Conservation (phyloP, 2,113 vertebrate genomes). For the Rana temporaria region DNA sequence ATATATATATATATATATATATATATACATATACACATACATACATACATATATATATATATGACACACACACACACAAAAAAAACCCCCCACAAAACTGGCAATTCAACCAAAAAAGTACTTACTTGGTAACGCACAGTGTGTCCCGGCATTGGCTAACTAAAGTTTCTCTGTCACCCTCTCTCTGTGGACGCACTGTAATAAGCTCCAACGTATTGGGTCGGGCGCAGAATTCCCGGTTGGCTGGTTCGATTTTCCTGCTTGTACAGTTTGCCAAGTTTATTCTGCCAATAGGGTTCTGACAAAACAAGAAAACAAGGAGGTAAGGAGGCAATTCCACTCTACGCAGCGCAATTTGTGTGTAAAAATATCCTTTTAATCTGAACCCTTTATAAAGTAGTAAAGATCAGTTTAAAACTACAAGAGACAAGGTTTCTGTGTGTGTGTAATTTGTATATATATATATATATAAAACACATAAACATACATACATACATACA, state of each 20-base stretch:
- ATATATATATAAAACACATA: too few species aligned
- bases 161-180: slow-evolving; percentile 91
- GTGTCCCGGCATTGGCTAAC: slow-evolving; percentile 92
- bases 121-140: slow-evolving; percentile 96
- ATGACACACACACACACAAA: too few species aligned
- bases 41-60: too few species aligned
- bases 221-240: slow-evolving; percentile 93
- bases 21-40: too few species aligned
- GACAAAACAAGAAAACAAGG: slow-evolving; percentile 44
- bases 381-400: too few species aligned
- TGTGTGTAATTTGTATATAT: too few species aligned
- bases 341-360: not conserved
- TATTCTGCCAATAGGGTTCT: slow-evolving; percentile 90
- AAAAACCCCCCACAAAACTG: too few species aligned
- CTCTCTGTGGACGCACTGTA: slow-evolving; percentile 88
- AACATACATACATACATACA: too few species aligned
- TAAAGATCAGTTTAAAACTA: too few species aligned
- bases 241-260: slow-evolving; percentile 86
- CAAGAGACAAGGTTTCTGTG: too few species aligned
- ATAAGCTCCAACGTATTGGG: slow-evolving; percentile 94
- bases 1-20: too few species aligned
- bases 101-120: not conserved
- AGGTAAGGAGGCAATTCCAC: not conserved
- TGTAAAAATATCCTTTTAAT: not conserved
- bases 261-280: slow-evolving; percentile 93